These are phyloP conservation scores for Onthophagus sagittarius DNA, from an alignment of 2,888 invertebrate species.

Conservation along the genomic window DNA sequence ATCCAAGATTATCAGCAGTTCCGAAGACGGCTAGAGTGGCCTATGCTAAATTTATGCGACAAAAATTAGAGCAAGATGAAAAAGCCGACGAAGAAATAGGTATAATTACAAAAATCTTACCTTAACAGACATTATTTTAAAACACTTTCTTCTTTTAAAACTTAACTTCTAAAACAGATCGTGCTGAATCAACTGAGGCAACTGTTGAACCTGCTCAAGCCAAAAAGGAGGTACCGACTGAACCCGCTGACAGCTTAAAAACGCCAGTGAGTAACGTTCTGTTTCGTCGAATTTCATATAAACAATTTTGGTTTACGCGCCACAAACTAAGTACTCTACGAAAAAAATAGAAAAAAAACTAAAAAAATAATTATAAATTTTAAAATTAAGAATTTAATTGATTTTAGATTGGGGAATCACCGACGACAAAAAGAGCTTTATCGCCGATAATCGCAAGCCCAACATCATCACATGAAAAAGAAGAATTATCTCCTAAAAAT, in stretches of 20 bases:
- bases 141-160: background rate
- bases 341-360: background rate
- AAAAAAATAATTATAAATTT: background rate
- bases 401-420: background rate
- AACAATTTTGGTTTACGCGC: background rate
- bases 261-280: slow-evolving; percentile 20
- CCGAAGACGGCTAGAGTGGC: slow-evolving; percentile 77
- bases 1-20: slow-evolving; percentile 72
- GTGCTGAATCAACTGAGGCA: background rate
- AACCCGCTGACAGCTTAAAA: slow-evolving; percentile 29
- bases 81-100: slow-evolving; percentile 39
- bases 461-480: slow-evolving; percentile 4
- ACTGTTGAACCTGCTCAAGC: background rate
- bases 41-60: slow-evolving; percentile 83
- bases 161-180: background rate
- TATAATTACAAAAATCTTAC: background rate
- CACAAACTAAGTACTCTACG: background rate
- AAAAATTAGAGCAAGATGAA: slow-evolving; percentile 60
- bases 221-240: slow-evolving; percentile 15
- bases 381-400: too few relatives aligned
- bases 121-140: background rate
- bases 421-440: slow-evolving; percentile 16
- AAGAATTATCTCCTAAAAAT: background rate
- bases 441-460: slow-evolving; percentile 21
- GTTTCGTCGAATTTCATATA: slow-evolving; percentile 18